A percentile compares a stretch with the other conserved stretches of the same genome.
Conservation (phyloP, 2,113 vertebrate genomes). For the Trematocara marginatum region DNA sequence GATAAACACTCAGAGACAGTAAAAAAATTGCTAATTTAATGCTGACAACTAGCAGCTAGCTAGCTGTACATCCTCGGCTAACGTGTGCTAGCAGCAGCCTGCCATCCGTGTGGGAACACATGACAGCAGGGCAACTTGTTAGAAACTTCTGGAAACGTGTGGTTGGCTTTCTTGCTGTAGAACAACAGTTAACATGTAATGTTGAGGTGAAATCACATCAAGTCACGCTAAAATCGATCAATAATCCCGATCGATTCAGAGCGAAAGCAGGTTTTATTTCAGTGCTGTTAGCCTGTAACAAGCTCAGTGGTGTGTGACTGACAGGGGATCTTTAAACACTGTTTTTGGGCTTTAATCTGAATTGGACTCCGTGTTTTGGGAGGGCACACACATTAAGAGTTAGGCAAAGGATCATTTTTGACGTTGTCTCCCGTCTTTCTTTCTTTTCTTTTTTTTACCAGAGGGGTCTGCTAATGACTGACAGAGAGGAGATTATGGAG, state of each 20-base stretch:
- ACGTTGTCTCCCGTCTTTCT: not conserved
- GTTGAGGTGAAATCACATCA: not conserved
- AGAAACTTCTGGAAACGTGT: slow-evolving; percentile 54
- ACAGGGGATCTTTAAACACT: not conserved
- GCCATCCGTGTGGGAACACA: not conserved
- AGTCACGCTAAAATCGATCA: not conserved
- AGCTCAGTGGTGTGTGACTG: not conserved
- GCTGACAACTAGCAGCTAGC: not conserved
- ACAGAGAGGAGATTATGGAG: slow-evolving; percentile 26
- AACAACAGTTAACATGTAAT: not conserved
- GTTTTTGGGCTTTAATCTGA: not conserved
- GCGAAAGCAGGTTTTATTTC: not conserved
- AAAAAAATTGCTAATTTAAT: not conserved
- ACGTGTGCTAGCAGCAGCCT: slow-evolving; percentile 2
- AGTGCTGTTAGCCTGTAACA: not conserved
- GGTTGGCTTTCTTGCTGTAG: not conserved
- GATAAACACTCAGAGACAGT: not conserved
- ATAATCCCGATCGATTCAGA: not conserved
- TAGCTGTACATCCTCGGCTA: not conserved
- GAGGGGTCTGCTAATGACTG: slow-evolving; percentile 25
- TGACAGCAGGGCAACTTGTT: slow-evolving; percentile 11
- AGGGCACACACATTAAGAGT: not conserved
- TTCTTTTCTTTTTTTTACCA: not conserved
- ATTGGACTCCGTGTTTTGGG: not conserved
- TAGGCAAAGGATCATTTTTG: not conserved